phyloP scores from a whole-genome alignment of 2,113 vertebrate genomes.

The Anguilla japonica region DNA sequence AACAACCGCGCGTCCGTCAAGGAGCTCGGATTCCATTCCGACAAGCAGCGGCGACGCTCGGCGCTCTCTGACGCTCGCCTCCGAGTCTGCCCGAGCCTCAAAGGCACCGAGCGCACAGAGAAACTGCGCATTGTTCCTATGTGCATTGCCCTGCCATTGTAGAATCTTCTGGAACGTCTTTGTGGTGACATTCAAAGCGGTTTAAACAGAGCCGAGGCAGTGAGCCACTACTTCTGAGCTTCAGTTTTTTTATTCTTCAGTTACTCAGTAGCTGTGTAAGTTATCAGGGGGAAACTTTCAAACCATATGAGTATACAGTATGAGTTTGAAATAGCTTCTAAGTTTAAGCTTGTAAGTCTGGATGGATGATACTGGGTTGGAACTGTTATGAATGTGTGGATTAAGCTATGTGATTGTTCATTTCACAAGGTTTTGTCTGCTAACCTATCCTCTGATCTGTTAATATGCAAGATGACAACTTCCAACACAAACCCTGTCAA shows the following conservation, averaged over 20 bases:
- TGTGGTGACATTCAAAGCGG: not conserved
- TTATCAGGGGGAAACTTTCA: conserved; percentile 7
- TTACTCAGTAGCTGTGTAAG: conserved; percentile 1
- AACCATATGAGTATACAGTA: not conserved
- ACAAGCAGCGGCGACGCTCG: not conserved
- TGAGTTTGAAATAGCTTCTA: not conserved
- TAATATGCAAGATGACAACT: too few relatives aligned
- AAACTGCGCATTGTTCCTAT: not conserved
- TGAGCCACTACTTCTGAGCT: not conserved
- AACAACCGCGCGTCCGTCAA: not conserved
- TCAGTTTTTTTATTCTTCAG: not conserved
- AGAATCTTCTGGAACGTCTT: not conserved
- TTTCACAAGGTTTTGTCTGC: not conserved
- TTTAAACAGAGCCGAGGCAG: not conserved
- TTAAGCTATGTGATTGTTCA: not conserved
- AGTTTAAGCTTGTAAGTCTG: not conserved
- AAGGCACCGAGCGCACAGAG: not conserved
- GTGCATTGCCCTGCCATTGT: not conserved
- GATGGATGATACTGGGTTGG: not conserved
- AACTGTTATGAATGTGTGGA: not conserved
- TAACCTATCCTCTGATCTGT: too few relatives aligned
- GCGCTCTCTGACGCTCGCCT: not conserved
- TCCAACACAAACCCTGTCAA: too few relatives aligned
- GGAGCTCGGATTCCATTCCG: conserved; percentile 3
- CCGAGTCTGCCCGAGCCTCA: not conserved